Percentiles rank a stretch among this genome's conserved stretches.
These are phyloP conservation scores for Marmota monax DNA, from an alignment of 2,113 vertebrate species.

Conservation along the genomic window DNA sequence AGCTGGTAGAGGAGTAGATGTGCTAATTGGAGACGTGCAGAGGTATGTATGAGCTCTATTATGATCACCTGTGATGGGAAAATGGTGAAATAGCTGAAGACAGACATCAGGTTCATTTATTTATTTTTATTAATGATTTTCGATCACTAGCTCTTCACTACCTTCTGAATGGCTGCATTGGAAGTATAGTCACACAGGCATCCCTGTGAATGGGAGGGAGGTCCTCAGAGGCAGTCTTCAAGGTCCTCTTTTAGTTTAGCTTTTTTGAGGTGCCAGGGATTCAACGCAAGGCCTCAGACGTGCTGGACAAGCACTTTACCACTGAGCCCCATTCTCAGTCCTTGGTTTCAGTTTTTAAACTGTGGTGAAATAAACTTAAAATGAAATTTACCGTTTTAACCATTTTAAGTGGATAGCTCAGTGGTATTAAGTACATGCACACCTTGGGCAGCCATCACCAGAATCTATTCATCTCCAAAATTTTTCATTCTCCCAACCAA, in stretches of 20 bases:
- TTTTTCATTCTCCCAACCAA: not conserved
- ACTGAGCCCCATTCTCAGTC: too few relatives aligned
- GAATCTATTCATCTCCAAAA: not conserved
- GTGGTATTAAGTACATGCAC: not conserved
- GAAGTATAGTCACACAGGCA: not conserved
- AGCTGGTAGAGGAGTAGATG: not conserved
- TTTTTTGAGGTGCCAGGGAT: too few relatives aligned
- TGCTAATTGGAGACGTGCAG: not conserved
- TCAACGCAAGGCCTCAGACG: too few relatives aligned
- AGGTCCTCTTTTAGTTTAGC: too few relatives aligned
- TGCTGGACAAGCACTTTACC: too few relatives aligned
- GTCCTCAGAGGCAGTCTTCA: not conserved
- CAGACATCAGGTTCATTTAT: not conserved
- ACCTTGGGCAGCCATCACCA: not conserved
- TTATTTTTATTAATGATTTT: not conserved
- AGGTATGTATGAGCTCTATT: not conserved
- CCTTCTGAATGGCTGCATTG: not conserved
- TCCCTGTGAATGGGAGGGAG: not conserved
- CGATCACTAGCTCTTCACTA: not conserved
- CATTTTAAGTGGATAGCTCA: not conserved
- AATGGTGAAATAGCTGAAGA: not conserved
- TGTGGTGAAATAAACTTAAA: not conserved
- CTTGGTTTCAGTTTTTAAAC: not conserved
- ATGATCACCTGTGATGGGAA: not conserved
- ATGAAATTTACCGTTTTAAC: not conserved